A percentile compares a stretch with the other conserved stretches of the same genome.
These are phyloP conservation scores for Drosophila santomea DNA, from an alignment of 1,140 invertebrate genomes.

Conservation along the genomic window DNA sequence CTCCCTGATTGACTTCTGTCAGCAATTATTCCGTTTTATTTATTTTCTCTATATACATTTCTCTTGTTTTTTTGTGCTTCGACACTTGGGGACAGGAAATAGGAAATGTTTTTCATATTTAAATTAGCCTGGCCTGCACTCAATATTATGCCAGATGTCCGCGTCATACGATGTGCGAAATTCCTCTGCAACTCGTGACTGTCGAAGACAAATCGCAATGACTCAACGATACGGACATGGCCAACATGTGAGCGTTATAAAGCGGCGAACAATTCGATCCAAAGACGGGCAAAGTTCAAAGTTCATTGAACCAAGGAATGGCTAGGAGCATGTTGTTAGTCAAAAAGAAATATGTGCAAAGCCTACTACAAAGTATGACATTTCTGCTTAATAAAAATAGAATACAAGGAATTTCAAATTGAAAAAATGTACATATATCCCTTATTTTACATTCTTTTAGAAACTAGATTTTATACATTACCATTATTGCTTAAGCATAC, in stretches of 20 bases:
- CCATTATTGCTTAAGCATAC: not conserved
- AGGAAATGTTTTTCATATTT: conserved; percentile 81
- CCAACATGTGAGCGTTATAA: conserved; percentile 1
- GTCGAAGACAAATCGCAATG: conserved; percentile 37
- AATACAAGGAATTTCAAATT: not conserved
- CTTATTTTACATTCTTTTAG: no score
- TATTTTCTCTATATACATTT: conserved; percentile 9
- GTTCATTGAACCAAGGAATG: not conserved
- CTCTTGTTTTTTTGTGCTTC: conserved; percentile 19
- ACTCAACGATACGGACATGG: conserved; percentile 26
- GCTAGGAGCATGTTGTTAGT: no score
- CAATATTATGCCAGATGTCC: conserved; percentile 11
- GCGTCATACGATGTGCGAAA: conserved; percentile 35
- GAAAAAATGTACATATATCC: no score
- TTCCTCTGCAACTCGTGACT: conserved; percentile 44
- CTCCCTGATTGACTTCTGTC: conserved; percentile 59
- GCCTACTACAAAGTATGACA: no score
- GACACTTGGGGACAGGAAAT: conserved; percentile 67
- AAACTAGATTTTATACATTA: conserved; percentile 10
- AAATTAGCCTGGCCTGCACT: conserved; percentile 64
- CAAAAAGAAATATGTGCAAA: no score
- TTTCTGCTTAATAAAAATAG: no score
- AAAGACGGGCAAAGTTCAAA: not conserved
- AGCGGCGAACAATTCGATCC: conserved; percentile 1
- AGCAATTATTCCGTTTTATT: conserved; percentile 52